phyloP scores from a whole-genome alignment of 2,888 invertebrate genomes.

The Drosophila emarginata region DNA sequence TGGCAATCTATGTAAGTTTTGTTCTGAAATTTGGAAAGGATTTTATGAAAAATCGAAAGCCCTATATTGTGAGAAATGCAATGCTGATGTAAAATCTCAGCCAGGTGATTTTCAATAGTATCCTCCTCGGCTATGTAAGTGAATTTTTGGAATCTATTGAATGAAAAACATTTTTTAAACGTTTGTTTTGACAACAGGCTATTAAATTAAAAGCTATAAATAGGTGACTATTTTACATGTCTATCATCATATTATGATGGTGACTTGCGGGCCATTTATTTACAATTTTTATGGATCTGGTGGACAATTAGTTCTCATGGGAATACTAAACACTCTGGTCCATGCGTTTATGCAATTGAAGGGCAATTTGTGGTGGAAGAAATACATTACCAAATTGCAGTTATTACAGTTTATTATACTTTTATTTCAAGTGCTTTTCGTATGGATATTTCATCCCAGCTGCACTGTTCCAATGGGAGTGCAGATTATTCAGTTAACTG shows the following conservation, averaged over 20 bases:
- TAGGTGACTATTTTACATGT: constrained; percentile 94
- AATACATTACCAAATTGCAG: constrained; percentile 83
- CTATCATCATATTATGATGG: constrained; percentile 93
- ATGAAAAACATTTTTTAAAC: background rate
- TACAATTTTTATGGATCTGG: constrained; percentile 86
- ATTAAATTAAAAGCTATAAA: constrained; percentile 87
- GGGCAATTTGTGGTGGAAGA: constrained; percentile 84
- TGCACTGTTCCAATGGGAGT: background rate
- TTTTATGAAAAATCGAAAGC: constrained; percentile 38
- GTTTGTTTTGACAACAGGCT: background rate
- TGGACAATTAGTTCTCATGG: constrained; percentile 82
- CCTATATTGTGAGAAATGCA: constrained; percentile 30
- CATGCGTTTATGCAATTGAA: constrained; percentile 83
- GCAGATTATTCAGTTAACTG: constrained; percentile 77
- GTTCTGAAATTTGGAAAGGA: constrained; percentile 34
- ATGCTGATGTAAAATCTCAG: constrained; percentile 39
- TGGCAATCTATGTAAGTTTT: constrained; percentile 34
- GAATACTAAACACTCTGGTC: constrained; percentile 83
- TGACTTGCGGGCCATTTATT: constrained; percentile 78
- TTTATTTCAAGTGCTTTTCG: constrained; percentile 84
- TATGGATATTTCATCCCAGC: constrained; percentile 71
- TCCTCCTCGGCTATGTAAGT: constrained; percentile 33
- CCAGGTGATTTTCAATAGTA: constrained; percentile 40
- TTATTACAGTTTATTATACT: constrained; percentile 86
- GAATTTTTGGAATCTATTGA: background rate